Conservation (phyloP, 2,797 vertebrate genomes). For the Onychomys torridus region DNA sequence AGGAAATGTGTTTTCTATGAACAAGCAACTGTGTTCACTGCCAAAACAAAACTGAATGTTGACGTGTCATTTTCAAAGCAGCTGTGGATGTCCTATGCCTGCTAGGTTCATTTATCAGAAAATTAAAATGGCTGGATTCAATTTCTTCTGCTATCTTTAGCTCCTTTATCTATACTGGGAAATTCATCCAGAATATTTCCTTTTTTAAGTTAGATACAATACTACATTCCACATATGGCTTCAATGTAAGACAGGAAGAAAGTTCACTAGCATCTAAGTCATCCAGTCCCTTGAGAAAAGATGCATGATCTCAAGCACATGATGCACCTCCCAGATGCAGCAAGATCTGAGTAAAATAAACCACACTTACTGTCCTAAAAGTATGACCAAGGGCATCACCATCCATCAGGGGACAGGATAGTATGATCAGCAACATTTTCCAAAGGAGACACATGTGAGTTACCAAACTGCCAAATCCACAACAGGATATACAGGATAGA, state of each 20-base stretch:
- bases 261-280: neutral
- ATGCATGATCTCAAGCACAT: neutral
- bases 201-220: neutral
- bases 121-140: slow-evolving; percentile 31
- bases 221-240: neutral
- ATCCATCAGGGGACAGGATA: fast-evolving
- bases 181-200: neutral
- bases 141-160: slow-evolving; percentile 1
- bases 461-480: neutral
- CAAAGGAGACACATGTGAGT: neutral
- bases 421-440: neutral
- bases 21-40: neutral
- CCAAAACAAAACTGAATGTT: slow-evolving; percentile 11
- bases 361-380: neutral
- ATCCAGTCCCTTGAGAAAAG: neutral
- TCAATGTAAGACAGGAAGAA: neutral
- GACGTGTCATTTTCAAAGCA: neutral
- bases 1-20: neutral
- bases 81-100: neutral
- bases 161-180: neutral
- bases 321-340: neutral
- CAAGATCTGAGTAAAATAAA: neutral
- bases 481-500: neutral
- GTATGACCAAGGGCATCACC: neutral
- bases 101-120: neutral